These are phyloP conservation scores for Aphelocoma californica DNA, from an alignment of 2,797 vertebrate species.

Conservation along the genomic window DNA sequence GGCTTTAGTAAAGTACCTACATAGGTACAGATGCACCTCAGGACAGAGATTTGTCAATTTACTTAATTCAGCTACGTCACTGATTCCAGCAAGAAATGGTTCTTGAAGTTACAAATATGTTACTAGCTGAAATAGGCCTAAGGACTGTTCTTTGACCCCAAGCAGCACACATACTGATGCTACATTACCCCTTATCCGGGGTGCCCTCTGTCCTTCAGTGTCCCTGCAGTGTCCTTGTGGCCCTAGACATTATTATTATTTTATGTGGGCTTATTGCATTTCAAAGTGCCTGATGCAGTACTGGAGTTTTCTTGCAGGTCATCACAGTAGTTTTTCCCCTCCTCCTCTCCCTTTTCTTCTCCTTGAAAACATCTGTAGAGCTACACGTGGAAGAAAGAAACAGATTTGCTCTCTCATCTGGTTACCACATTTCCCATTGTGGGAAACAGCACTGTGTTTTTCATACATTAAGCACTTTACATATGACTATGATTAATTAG, in stretches of 20 bases:
- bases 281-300: background rate
- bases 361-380: background rate
- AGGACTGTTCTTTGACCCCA: background rate
- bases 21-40: background rate
- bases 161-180: background rate
- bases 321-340: background rate
- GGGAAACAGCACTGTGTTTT: background rate
- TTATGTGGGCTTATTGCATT: background rate
- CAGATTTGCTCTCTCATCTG: background rate
- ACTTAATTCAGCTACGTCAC: background rate
- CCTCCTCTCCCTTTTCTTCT: background rate
- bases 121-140: background rate
- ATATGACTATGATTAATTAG: constrained; percentile 18
- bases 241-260: background rate
- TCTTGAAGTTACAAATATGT: background rate
- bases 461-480: constrained; percentile 1
- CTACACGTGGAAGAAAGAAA: background rate
- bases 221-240: background rate
- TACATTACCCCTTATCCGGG: background rate
- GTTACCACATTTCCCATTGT: background rate
- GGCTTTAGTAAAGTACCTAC: background rate
- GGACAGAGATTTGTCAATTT: background rate
- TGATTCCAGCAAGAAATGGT: background rate
- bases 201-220: background rate
- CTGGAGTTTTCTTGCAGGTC: background rate